Percentiles rank a stretch among this genome's conserved stretches.
phyloP scores from a whole-genome alignment of 2,797 vertebrate genomes.

The Triplophysa bombifrons region DNA sequence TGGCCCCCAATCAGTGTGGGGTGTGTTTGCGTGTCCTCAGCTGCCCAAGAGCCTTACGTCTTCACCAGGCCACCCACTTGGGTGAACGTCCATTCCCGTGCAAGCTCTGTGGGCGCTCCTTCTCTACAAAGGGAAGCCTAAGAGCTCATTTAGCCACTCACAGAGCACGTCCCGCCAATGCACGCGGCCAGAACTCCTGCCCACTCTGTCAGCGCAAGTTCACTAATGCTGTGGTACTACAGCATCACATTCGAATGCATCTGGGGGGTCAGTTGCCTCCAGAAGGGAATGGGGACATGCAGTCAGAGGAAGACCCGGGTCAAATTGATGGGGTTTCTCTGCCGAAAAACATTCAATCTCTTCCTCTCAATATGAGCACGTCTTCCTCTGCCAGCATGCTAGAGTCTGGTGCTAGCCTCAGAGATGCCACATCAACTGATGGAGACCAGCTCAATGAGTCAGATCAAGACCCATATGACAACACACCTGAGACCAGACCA shows the following conservation, averaged over 20 bases:
- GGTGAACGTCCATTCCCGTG: slow-evolving; percentile 92
- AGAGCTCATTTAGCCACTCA: slow-evolving; percentile 89
- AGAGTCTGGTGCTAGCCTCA: slow-evolving; percentile 62
- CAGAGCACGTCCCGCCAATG: slow-evolving; percentile 83
- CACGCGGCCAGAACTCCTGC: slow-evolving; percentile 88
- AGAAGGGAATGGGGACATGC: slow-evolving; percentile 68
- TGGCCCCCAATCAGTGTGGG: slow-evolving; percentile 87
- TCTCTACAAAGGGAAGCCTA: slow-evolving; percentile 90
- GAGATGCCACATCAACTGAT: slow-evolving; percentile 61
- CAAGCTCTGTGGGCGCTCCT: slow-evolving; percentile 89
- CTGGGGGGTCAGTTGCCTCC: slow-evolving; percentile 89
- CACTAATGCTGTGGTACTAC: slow-evolving; percentile 90
- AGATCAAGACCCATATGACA: slow-evolving; percentile 63
- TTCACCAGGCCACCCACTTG: slow-evolving; percentile 90
- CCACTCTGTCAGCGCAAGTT: slow-evolving; percentile 92
- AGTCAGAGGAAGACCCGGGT: slow-evolving; percentile 45
- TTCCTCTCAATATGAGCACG: slow-evolving; percentile 73
- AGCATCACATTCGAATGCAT: slow-evolving; percentile 94
- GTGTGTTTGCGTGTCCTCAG: slow-evolving; percentile 89
- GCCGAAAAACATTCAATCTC: slow-evolving; percentile 65
- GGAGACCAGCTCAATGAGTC: slow-evolving; percentile 63
- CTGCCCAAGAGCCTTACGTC: slow-evolving; percentile 87
- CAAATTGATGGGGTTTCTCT: slow-evolving; percentile 51
- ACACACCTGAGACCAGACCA: slow-evolving; percentile 66
- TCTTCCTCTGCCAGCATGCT: slow-evolving; percentile 56